Base-by-base conservation (phyloP, 2,888 invertebrate genomes). In the Leucophenga maculata region DNA sequence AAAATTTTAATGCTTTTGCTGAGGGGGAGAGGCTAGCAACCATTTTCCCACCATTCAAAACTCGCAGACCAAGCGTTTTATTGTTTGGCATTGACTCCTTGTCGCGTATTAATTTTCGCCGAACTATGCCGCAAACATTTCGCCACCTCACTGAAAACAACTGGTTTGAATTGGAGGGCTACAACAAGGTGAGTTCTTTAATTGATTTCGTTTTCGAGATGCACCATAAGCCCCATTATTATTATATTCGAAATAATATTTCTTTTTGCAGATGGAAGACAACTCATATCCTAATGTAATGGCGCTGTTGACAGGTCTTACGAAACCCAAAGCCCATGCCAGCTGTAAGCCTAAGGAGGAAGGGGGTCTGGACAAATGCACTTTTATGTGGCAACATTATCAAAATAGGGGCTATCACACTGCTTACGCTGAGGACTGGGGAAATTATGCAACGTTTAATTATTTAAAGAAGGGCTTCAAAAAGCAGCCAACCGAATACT, bases 201-300 rank as follows among this genome's bases (percentile, higher is more conserved):
- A 26, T 26, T 26, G 26, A 39, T 39, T 39, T 3, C 8, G 26
- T 2, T 32, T 18, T 22, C n/a, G 1, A 18, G n/a, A n/a, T n/a
- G n/a, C n/a, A n/a, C n/a, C n/a, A n/a, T n/a, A n/a, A n/a, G n/a
- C n/a, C n/a, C n/a, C n/a, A n/a, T n/a, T n/a, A 46, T 32, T 57
- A 8, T 13, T 52, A 20, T 18, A 22, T 14, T 54, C 32, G 32
- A 9, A 8, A 69, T n/a, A 14, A 31, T 32, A 22, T 54, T 11
- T n/a, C 11, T 0, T 4, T 14, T 68, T 14, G 60, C 8, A 95
- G 91, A 91, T 94, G 75, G 95, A 92, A 0, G 97, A 97, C 79
- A 97, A 97, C 79, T 97, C 96, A 0, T 95, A 94, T 84, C 96
- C 97, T 0, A 98, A 97, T 88, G 87, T 97, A 68, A 93, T 96